phyloP scores from a whole-genome alignment of 2,797 vertebrate species.

The Enteromius thamalakanensis region DNA sequence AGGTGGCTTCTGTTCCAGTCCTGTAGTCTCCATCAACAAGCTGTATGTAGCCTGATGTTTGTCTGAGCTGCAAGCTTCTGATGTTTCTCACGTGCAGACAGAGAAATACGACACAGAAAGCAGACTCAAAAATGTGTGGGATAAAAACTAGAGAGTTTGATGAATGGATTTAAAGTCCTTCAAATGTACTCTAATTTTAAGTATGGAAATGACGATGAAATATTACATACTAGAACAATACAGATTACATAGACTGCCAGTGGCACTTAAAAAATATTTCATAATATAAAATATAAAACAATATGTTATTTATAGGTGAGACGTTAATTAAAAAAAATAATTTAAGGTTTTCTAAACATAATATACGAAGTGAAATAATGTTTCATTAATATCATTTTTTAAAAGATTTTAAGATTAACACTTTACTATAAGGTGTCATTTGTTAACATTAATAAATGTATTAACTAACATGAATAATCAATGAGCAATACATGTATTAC shows the following conservation, averaged over 20 bases:
- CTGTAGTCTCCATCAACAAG: constrained; percentile 8
- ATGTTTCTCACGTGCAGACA: background rate
- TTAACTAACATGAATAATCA: background rate
- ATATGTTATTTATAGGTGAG: background rate
- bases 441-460: background rate
- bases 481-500: no score
- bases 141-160: background rate
- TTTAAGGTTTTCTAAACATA: no score
- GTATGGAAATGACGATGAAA: background rate
- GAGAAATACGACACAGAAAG: background rate
- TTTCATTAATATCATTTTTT: background rate
- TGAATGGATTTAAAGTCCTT: background rate
- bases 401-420: background rate
- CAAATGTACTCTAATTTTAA: background rate
- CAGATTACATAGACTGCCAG: background rate
- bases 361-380: no score
- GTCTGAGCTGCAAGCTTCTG: background rate
- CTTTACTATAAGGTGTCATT: background rate
- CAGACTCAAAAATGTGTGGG: background rate
- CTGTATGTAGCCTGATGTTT: background rate
- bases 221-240: background rate
- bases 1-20: constrained; percentile 17
- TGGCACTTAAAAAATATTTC: background rate
- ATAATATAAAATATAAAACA: no score
- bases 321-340: no score